Conservation (phyloP, 2,113 vertebrate genomes). For the Mormyrus iriodes region DNA sequence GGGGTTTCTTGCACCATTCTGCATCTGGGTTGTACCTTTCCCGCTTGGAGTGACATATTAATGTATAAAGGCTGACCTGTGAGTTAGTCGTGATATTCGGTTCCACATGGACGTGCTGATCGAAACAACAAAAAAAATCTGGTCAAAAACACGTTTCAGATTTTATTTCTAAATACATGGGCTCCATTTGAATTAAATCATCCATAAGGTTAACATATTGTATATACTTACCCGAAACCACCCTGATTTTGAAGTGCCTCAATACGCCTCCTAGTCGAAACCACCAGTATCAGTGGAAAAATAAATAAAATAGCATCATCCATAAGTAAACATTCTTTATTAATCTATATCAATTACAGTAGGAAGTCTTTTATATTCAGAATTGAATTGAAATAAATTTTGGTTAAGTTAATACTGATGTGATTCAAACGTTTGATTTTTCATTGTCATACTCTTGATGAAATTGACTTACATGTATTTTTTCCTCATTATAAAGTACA, state of each 20-base stretch:
- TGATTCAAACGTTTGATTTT: background rate
- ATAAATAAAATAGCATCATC: background rate
- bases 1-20: too few species aligned
- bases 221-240: background rate
- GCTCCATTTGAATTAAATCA: background rate
- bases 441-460: background rate
- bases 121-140: background rate
- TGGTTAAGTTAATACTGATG: background rate
- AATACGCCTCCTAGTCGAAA: background rate
- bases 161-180: background rate
- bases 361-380: background rate
- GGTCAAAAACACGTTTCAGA: background rate
- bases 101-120: background rate
- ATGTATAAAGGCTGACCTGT: background rate
- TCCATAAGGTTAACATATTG: too few species aligned
- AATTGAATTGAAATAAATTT: background rate
- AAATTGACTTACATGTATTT: conserved; percentile 52
- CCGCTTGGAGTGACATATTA: too few species aligned
- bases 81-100: background rate
- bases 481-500: conserved; percentile 45
- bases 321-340: background rate
- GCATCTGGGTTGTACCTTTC: too few species aligned
- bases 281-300: background rate
- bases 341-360: background rate
- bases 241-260: background rate